phyloP scores from a whole-genome alignment of 2,797 vertebrate genomes.

The Xyrichtys novacula region DNA sequence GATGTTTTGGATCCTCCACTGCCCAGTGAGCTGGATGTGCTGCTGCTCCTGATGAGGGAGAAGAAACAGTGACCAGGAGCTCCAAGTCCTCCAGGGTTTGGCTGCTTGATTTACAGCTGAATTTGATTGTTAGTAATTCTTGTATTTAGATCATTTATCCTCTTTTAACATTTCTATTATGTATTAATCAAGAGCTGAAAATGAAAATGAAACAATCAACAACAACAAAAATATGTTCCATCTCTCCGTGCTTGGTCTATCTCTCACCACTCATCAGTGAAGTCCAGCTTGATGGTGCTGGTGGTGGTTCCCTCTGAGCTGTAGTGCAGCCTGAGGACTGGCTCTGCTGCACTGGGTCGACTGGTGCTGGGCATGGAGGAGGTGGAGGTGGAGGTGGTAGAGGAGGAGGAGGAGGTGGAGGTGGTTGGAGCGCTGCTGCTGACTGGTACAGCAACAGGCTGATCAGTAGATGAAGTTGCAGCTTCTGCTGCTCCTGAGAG shows the following conservation, averaged over 20 bases:
- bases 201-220: neutral
- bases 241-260: neutral
- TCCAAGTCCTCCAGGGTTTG: neutral
- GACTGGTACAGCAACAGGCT: conserved; percentile 34
- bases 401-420: conserved; percentile 17
- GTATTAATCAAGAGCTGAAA: too few species aligned
- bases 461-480: conserved; percentile 48
- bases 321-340: conserved; percentile 96
- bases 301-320: conserved; percentile 98
- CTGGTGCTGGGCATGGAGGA: conserved; percentile 34
- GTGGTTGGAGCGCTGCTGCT: conserved; percentile 44
- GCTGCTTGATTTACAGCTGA: neutral
- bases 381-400: conserved; percentile 45
- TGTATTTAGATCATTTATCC: too few species aligned
- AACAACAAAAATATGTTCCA: neutral
- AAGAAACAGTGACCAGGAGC: neutral
- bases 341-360: conserved; percentile 87
- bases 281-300: conserved; percentile 98
- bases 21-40: conserved; percentile 89
- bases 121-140: too few species aligned
- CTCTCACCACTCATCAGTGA: conserved; percentile 97
- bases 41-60: conserved; percentile 88
- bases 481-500: conserved; percentile 72
- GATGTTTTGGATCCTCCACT: conserved; percentile 85
- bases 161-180: too few species aligned